Evolutionary conservation across 1,140 invertebrate genomes (phyloP).

Genomic region (Colletes gigas): DNA sequence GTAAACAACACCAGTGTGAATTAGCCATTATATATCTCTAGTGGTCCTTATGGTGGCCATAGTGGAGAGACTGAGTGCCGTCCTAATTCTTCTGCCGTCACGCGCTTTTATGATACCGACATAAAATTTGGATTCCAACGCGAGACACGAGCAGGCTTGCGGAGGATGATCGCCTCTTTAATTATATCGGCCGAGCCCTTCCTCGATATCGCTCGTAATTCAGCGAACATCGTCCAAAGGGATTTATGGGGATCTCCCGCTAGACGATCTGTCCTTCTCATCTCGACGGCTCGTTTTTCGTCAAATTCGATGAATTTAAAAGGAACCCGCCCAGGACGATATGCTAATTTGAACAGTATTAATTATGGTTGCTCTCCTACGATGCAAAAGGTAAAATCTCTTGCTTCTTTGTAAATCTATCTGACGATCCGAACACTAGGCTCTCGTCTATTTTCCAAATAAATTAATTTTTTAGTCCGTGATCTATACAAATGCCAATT

Average conservation of each 20-base stretch:
- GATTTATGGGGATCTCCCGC: slow-evolving; percentile 55
- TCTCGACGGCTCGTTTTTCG: slow-evolving; percentile 42
- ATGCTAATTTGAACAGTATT: not conserved
- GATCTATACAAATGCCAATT: no score
- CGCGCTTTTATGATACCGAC: slow-evolving; percentile 74
- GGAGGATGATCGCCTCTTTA: slow-evolving; percentile 62
- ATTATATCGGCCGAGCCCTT: slow-evolving; percentile 64
- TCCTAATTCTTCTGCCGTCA: slow-evolving; percentile 75
- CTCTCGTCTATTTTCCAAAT: no score
- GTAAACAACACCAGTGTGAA: slow-evolving; percentile 43
- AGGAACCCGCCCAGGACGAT: not conserved
- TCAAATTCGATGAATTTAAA: slow-evolving; percentile 45
- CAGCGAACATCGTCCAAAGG: slow-evolving; percentile 54
- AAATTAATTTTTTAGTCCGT: no score
- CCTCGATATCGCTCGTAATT: slow-evolving; percentile 71
- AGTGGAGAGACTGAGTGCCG: slow-evolving; percentile 54
- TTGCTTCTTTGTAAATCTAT: no score
- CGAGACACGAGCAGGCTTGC: slow-evolving; percentile 59
- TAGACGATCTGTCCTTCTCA: slow-evolving; percentile 42
- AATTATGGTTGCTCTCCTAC: not conserved
- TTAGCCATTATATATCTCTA: slow-evolving; percentile 59
- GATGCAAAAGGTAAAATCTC: not conserved
- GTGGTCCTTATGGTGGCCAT: slow-evolving; percentile 42
- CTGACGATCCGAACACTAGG: no score
- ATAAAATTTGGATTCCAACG: slow-evolving; percentile 74